Conservation (phyloP, 1,140 invertebrate species). For the Leptopilina clavipes region DNA sequence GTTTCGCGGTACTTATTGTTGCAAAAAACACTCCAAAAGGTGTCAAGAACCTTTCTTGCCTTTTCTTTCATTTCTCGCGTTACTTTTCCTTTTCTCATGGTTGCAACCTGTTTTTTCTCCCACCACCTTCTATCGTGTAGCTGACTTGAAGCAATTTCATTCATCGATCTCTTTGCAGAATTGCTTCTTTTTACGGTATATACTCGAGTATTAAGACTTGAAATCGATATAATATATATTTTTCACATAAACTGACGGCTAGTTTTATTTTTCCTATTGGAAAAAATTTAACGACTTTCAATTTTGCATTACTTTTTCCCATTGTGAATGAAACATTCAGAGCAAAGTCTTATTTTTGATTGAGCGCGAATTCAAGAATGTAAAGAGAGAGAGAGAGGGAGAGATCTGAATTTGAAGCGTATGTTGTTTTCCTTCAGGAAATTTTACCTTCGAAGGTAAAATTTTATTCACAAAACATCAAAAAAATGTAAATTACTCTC, state of each 20-base stretch:
- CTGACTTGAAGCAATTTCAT: conserved; percentile 38
- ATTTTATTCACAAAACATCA: too few species aligned
- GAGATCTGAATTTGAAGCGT: too few species aligned
- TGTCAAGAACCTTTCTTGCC: conserved; percentile 42
- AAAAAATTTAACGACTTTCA: not conserved
- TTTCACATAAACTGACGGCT: conserved; percentile 46
- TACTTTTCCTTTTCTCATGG: not conserved
- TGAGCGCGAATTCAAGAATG: too few species aligned
- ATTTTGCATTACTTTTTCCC: not conserved
- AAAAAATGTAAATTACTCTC: too few species aligned
- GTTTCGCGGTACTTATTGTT: conserved; percentile 49
- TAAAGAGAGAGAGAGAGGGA: too few species aligned
- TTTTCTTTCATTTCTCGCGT: not conserved
- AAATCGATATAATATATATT: conserved; percentile 59
- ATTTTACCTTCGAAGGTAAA: too few species aligned
- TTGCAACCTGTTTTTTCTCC: not conserved
- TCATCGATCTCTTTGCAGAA: conserved; percentile 23
- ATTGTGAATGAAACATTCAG: not conserved
- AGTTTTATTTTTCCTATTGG: not conserved
- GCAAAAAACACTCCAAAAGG: conserved; percentile 50
- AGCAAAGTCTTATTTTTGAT: too few species aligned
- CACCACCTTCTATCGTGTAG: conserved; percentile 32
- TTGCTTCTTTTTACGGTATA: not conserved
- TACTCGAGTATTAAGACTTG: conserved; percentile 58
- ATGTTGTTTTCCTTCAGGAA: too few species aligned